Base-by-base conservation (phyloP, 2,113 vertebrate genomes). In the Podarcis muralis region DNA sequence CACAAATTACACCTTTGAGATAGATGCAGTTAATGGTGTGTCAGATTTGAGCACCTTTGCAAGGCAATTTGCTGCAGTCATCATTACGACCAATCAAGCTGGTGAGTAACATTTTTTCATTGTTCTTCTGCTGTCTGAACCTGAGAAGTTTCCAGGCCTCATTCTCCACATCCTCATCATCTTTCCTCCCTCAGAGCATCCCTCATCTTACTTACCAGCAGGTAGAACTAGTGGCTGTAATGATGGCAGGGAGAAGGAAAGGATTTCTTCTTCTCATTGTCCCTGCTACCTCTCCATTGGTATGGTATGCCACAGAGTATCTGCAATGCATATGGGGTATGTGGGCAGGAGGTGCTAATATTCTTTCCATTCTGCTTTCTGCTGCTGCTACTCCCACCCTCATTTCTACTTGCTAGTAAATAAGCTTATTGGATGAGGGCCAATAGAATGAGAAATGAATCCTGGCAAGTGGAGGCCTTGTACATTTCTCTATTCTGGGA, bases 1-100 rank as follows among this genome's bases (percentile, higher is more conserved):
- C 90, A 99, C 98, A 43, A 99, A 99, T 97, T 99, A 99, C 96
- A 99, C 98, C 3, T 99, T 99, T 90, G 98, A 99, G 97, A 98
- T 99, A 1, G 98, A 99, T 71, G 98, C 98, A 0, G 87, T 97
- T 92, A 99, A 99, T 0, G 98, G 98, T 0, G 99, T 99, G 1
- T 99, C 99, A 0, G 93, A 96, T n/a, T 89, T 98, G 89, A 98
- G 98, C 16, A 93, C 97, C 0, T 93, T 96, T 6, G 95, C 98
- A 69, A 97, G 98, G 32, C 98, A 99, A 89, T 98, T 98, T 53
- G 98, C 98, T 2, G 97, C 98, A 0, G 99, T 99, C 93, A 98
- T 97, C 95, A 99, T 99, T 96, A 99, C 98, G 6, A 99, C 99
- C 30, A 99, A 99, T 92, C 99, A 99, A 97, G 99, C 99, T 22